These are phyloP conservation scores for Vidua chalybeata DNA, from an alignment of 2,113 vertebrate genomes.

Conservation along the genomic window DNA sequence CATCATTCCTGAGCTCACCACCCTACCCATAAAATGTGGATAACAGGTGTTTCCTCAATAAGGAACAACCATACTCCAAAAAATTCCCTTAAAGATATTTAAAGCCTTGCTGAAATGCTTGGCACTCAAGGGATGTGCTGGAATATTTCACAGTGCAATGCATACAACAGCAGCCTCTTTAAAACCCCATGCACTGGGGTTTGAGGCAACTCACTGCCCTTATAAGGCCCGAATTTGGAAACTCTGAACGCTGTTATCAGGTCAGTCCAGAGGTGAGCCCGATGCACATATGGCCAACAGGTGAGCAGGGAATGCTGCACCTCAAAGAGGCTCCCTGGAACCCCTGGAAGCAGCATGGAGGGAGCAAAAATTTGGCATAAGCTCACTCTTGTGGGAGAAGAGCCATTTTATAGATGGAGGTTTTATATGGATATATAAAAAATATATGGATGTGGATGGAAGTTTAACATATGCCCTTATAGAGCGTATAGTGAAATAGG, in stretches of 20 bases:
- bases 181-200: not conserved
- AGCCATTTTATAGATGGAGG: not conserved
- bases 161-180: not conserved
- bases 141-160: not conserved
- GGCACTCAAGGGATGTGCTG: not conserved
- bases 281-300: not conserved
- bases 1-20: not conserved
- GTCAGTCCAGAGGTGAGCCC: not conserved
- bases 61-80: not conserved
- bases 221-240: not conserved
- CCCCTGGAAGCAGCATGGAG: not conserved
- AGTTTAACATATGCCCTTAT: not conserved
- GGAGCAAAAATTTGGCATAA: not conserved
- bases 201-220: not conserved
- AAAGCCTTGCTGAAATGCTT: not conserved
- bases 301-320: not conserved
- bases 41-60: constrained; percentile 6
- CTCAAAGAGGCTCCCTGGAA: not conserved
- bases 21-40: not conserved
- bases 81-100: not conserved
- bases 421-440: not conserved
- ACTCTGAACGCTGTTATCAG: not conserved
- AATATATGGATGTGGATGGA: not conserved
- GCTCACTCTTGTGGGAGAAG: not conserved
- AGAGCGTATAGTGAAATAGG: not conserved